Conservation (phyloP, 2,888 invertebrate genomes). For the Meandrusa payeni region DNA sequence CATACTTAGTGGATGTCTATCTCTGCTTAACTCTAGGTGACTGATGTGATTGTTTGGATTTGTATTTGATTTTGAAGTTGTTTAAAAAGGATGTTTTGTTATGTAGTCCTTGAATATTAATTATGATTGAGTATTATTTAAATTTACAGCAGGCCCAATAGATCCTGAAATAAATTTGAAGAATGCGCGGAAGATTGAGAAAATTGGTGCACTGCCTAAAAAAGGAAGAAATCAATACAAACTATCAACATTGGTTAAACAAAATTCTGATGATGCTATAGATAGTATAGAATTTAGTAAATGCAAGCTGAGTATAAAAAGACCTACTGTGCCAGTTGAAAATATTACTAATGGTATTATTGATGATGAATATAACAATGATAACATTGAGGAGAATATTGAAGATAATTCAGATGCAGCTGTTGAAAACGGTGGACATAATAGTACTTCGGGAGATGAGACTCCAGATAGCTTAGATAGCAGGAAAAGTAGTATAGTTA, state of each 20-base stretch:
- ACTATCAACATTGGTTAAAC: slow-evolving; percentile 41
- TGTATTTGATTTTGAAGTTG: too few relatives aligned
- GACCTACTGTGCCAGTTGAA: slow-evolving; percentile 37
- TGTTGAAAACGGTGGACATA: slow-evolving; percentile 28
- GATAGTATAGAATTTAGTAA: slow-evolving; percentile 60
- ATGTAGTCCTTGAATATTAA: too few relatives aligned
- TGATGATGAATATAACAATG: too few relatives aligned
- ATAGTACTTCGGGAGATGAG: slow-evolving; percentile 20
- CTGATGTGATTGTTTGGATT: too few relatives aligned
- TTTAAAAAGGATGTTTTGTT: too few relatives aligned
- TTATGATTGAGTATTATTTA: too few relatives aligned
- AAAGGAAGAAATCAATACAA: slow-evolving; percentile 41
- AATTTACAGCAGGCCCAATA: slow-evolving; percentile 29
- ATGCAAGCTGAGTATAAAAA: slow-evolving; percentile 62
- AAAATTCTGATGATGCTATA: slow-evolving; percentile 53
- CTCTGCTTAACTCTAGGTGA: too few relatives aligned
- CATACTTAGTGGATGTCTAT: too few relatives aligned
- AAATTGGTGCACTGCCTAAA: slow-evolving; percentile 44
- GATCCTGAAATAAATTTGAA: slow-evolving; percentile 34
- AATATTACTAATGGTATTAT: slow-evolving; percentile 29
- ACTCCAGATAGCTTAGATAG: slow-evolving; percentile 25
- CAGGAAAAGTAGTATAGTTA: slow-evolving; percentile 39
- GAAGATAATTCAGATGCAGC: slow-evolving; percentile 9
- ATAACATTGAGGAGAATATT: slow-evolving; percentile 25
- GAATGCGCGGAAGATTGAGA: slow-evolving; percentile 44